Base-by-base conservation (phyloP, 2,888 invertebrate species). In the Neuroscelio doddi region DNA sequence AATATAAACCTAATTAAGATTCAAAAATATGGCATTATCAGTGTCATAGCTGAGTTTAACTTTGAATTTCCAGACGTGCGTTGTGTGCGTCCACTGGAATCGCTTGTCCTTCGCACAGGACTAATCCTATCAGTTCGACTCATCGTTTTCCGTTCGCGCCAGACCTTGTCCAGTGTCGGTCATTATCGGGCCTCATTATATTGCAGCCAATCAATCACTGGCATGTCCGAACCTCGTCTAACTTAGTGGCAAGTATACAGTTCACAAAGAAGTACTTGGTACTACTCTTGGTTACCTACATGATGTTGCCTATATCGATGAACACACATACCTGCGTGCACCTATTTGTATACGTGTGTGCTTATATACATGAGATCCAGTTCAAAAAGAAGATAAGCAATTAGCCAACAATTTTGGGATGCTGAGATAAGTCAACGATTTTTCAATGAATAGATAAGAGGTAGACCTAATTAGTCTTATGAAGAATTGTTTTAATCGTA, bases 171-270 rank as follows among this genome's bases (percentile, higher is more conserved):
- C 76, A 72, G 76, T 75, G 80, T 79, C 78, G 82, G 83, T 83
- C 82, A 83, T 83, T 83, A 83, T 83, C 81, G 81, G 78, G 71
- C 78, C 82, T 83, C 82, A 82, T 83, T 83, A 83, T 83, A 83
- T 80, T 77, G 75, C 76, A 78, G 77, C 77, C 81, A 82, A 83
- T 83, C 82, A 81, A 83, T 83, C 83, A 83, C 79, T 72, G 64
- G 49, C 56, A 58, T 55, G 68, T 71, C 64, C 58, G 50, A 56
- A 63, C 62, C 38, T 44, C 41, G 44, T 64, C 58, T 39, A 61
- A 61, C 64, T 52, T 62, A 55, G 47, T 51, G 64, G 61, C 58
- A 64, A 64, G 39, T 29, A 58, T 51, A 51, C 26, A 42, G 41
- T 42, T 63, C 51, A 50, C 56, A 15, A 51, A 46, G 16, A 12